These are phyloP conservation scores for Diplazon laetatorius DNA, from an alignment of 2,888 invertebrate genomes.

Conservation along the genomic window DNA sequence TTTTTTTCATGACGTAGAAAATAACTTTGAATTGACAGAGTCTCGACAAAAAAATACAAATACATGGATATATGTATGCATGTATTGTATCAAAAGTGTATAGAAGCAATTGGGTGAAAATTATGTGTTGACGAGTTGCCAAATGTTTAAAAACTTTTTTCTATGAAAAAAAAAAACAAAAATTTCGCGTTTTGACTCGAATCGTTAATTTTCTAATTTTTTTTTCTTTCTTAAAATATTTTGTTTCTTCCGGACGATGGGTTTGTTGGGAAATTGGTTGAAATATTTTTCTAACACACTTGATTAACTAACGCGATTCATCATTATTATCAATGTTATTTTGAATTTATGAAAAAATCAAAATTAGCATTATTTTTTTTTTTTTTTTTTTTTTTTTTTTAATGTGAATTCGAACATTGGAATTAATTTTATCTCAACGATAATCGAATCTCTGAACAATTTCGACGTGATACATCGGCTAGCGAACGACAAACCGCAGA, in stretches of 20 bases:
- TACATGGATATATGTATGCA: conserved; percentile 21
- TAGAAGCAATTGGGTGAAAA: conserved; percentile 42
- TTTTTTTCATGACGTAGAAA: neutral
- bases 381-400: conserved; percentile 5
- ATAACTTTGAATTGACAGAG: conserved; percentile 1
- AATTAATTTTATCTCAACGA: conserved; percentile 16
- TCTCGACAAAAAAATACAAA: conserved; percentile 40
- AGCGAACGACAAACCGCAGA: conserved; percentile 54
- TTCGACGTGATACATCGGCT: conserved; percentile 48
- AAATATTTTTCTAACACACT: conserved; percentile 12
- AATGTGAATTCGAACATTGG: conserved; percentile 21
- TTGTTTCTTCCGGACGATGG: too few relatives aligned
- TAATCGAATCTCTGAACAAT: conserved; percentile 34
- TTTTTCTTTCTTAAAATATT: too few relatives aligned
- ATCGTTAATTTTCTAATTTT: conserved; percentile 32
- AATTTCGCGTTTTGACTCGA: conserved; percentile 59
- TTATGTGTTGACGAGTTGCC: conserved; percentile 63
- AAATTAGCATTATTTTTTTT: too few relatives aligned
- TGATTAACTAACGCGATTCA: neutral
- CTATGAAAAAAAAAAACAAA: conserved; percentile 55
- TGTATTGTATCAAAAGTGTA: too few relatives aligned
- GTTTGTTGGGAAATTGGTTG: conserved; percentile 2
- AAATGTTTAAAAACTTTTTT: conserved; percentile 62
- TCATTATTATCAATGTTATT: neutral
- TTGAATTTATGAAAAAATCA: too few relatives aligned